These are phyloP conservation scores for Scrobipalpa costella DNA, from an alignment of 2,888 invertebrate genomes.

Conservation along the genomic window DNA sequence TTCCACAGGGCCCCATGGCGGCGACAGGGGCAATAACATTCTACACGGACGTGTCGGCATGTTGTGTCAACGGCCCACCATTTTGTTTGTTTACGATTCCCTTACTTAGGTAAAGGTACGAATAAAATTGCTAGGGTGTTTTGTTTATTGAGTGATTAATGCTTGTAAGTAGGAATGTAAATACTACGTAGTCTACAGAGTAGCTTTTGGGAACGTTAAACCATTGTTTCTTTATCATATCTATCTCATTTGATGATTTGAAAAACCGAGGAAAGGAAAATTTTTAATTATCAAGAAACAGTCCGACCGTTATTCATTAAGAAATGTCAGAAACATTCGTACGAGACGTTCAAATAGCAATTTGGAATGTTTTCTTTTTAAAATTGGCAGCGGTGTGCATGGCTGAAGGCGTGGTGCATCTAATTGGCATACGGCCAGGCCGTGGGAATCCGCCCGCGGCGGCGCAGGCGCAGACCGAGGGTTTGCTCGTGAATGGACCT, in stretches of 20 bases:
- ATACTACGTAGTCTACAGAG: too few relatives aligned
- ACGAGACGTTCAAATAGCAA: neutral
- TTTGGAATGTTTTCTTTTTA: constrained; percentile 11
- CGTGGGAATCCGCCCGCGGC: constrained; percentile 56
- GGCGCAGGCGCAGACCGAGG: constrained; percentile 34
- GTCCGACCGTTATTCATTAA: neutral
- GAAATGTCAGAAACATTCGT: neutral
- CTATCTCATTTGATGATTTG: too few relatives aligned
- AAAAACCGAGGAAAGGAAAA: neutral
- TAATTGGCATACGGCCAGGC: constrained; percentile 51
- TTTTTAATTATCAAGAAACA: neutral
- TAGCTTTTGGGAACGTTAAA: too few relatives aligned
- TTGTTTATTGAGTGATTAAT: too few relatives aligned
- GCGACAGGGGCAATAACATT: constrained; percentile 31
- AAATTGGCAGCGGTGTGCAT: constrained; percentile 26
- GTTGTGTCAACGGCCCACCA: constrained; percentile 58
- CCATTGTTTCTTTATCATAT: too few relatives aligned
- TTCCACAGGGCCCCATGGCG: constrained; percentile 25
- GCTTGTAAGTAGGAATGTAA: too few relatives aligned
- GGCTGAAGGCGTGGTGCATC: constrained; percentile 45
- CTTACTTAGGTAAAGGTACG: neutral
- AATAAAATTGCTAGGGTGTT: neutral
- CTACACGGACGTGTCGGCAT: constrained; percentile 55
- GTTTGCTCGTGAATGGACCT: constrained; percentile 25
- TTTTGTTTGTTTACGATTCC: constrained; percentile 30